Percentiles rank a stretch among this genome's conserved stretches.
phyloP scores from a whole-genome alignment of 2,797 vertebrate species.

The Lacerta agilis region DNA sequence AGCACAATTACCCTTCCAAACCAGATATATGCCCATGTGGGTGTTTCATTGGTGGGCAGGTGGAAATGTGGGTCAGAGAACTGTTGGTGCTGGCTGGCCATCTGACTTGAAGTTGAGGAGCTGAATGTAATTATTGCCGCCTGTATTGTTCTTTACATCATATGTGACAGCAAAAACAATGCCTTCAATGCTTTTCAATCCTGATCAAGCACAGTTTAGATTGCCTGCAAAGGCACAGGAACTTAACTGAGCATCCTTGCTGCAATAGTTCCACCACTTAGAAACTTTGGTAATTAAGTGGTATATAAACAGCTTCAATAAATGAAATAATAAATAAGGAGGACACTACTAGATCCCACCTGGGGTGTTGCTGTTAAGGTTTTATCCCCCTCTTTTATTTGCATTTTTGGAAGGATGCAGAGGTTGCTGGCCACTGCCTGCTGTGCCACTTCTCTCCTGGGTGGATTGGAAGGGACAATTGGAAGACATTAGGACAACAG shows the following conservation, averaged over 20 bases:
- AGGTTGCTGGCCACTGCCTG: too few relatives aligned
- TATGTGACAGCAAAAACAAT: conserved; percentile 15
- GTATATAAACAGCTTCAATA: too few relatives aligned
- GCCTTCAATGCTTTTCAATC: background rate
- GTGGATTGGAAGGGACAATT: too few relatives aligned
- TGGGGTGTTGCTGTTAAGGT: too few relatives aligned
- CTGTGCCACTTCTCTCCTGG: too few relatives aligned
- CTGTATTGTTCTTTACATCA: conserved; percentile 32
- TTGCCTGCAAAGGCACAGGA: background rate
- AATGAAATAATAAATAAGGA: too few relatives aligned
- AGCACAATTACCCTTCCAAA: background rate
- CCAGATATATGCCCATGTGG: background rate
- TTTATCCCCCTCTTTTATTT: too few relatives aligned
- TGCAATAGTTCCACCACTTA: background rate
- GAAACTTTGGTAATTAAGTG: too few relatives aligned
- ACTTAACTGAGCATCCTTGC: background rate
- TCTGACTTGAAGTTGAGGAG: background rate
- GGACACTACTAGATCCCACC: too few relatives aligned
- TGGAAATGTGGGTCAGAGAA: conserved; percentile 29
- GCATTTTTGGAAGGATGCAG: too few relatives aligned
- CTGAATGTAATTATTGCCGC: conserved; percentile 33
- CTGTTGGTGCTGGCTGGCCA: background rate
- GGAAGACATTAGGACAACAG: too few relatives aligned
- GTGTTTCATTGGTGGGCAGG: background rate
- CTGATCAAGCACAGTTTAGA: background rate